phyloP scores from a whole-genome alignment of 2,113 vertebrate species.

The Gymnobelideus leadbeateri region DNA sequence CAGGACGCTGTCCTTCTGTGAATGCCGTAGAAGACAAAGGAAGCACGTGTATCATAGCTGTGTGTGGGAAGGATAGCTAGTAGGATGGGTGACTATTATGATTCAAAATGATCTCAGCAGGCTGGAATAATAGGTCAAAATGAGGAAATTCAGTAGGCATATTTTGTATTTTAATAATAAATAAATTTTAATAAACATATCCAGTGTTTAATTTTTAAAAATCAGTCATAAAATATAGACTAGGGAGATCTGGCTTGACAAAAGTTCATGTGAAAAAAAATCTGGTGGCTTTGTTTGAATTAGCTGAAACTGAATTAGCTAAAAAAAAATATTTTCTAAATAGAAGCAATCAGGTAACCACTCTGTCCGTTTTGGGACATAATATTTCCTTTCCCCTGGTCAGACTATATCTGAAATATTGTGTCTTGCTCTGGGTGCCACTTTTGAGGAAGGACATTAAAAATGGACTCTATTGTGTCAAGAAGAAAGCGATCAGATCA shows the following conservation, averaged over 20 bases:
- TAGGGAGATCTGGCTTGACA: neutral
- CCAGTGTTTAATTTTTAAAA: neutral
- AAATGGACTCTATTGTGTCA: neutral
- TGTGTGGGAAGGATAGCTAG: neutral
- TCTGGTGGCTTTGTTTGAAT: neutral
- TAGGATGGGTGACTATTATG: neutral
- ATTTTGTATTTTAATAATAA: neutral
- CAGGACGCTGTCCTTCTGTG: neutral
- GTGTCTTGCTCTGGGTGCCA: neutral
- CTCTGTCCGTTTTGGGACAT: neutral
- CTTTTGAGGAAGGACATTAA: neutral
- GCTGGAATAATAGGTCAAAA: neutral
- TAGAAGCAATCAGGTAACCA: neutral
- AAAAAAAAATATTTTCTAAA: neutral
- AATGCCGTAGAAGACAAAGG: neutral
- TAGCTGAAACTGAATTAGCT: neutral
- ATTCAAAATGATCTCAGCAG: neutral
- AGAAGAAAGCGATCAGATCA: neutral
- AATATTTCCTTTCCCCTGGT: neutral
- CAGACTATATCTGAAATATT: neutral
- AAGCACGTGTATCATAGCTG: neutral
- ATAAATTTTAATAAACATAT: neutral
- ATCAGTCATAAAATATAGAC: neutral
- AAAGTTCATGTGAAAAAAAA: neutral
- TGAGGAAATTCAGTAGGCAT: neutral